Percentiles rank a stretch among this genome's conserved stretches.
Evolutionary conservation across 2,888 invertebrate genomes (phyloP).

Genomic region (Parelbella ahira): DNA sequence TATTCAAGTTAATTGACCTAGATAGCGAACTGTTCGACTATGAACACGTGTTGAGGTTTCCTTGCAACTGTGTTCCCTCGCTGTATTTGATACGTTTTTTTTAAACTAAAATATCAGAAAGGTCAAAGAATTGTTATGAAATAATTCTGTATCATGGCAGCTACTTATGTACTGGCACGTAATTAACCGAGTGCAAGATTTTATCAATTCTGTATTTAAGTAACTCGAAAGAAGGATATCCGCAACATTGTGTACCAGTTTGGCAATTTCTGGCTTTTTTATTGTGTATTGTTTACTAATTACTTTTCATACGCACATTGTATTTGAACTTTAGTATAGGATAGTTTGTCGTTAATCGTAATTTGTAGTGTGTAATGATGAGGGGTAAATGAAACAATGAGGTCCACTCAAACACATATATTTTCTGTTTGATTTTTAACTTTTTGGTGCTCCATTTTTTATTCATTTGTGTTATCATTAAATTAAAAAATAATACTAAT

Average conservation of each 20-base stretch:
- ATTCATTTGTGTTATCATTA: slow-evolving; percentile 65
- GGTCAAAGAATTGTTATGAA: slow-evolving; percentile 14
- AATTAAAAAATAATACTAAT: slow-evolving; percentile 76
- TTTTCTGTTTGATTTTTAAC: slow-evolving; percentile 69
- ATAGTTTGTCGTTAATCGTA: too few species aligned
- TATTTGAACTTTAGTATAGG: too few species aligned
- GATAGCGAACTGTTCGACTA: slow-evolving; percentile 10
- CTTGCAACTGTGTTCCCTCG: too few species aligned
- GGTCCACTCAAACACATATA: slow-evolving; percentile 73
- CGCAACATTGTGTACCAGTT: slow-evolving; percentile 8
- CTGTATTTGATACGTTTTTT: too few species aligned
- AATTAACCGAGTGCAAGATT: slow-evolving; percentile 9
- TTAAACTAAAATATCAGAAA: slow-evolving; percentile 5
- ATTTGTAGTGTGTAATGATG: too few species aligned
- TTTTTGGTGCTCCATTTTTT: slow-evolving; percentile 80
- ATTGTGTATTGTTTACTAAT: neutral
- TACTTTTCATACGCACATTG: too few species aligned
- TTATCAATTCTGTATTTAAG: slow-evolving; percentile 18
- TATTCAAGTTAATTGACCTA: slow-evolving; percentile 11
- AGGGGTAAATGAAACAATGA: slow-evolving; percentile 52
- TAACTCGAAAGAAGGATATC: slow-evolving; percentile 16
- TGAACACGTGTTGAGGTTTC: slow-evolving; percentile 17
- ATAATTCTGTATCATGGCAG: slow-evolving; percentile 9
- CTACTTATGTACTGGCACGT: slow-evolving; percentile 7
- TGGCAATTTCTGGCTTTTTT: neutral